Conservation (phyloP, 2,888 invertebrate genomes). For the Amblyjoppa fuscipennis region DNA sequence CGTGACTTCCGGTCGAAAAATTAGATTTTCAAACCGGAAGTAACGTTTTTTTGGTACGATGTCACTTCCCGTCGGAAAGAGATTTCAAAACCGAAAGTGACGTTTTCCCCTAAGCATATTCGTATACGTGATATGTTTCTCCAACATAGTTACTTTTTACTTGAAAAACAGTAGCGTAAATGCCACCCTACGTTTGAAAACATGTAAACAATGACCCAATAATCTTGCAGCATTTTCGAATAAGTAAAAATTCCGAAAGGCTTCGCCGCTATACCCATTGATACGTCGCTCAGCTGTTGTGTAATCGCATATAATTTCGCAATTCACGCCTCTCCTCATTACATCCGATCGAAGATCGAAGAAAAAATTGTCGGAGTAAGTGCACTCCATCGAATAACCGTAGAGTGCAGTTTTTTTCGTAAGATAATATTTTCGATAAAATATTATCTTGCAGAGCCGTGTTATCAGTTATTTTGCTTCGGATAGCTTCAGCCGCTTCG, state of each 20-base stretch:
- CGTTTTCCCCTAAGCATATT: too few relatives aligned
- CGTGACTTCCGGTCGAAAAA: too few relatives aligned
- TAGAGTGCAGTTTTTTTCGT: conserved; percentile 10
- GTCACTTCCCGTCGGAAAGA: too few relatives aligned
- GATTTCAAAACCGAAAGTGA: too few relatives aligned
- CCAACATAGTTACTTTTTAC: too few relatives aligned
- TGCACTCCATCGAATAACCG: background rate
- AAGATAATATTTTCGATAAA: conserved; percentile 23
- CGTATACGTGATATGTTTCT: too few relatives aligned
- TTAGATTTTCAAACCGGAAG: too few relatives aligned
- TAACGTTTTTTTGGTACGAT: too few relatives aligned
- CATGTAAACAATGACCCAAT: background rate
- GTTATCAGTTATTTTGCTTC: conserved; percentile 5
- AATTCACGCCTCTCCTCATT: background rate
- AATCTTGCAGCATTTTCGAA: background rate
- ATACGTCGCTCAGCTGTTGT: conserved; percentile 8
- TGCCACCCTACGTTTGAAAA: background rate
- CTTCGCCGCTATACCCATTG: background rate
- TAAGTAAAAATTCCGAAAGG: background rate
- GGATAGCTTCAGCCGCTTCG: background rate
- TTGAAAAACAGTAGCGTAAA: too few relatives aligned
- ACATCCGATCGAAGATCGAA: background rate
- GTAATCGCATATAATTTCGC: background rate
- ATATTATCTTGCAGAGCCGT: conserved; percentile 34
- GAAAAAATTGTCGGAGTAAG: background rate